These are phyloP conservation scores for Sycophila sp. DNA, from an alignment of 1,140 invertebrate species.

Conservation along the genomic window DNA sequence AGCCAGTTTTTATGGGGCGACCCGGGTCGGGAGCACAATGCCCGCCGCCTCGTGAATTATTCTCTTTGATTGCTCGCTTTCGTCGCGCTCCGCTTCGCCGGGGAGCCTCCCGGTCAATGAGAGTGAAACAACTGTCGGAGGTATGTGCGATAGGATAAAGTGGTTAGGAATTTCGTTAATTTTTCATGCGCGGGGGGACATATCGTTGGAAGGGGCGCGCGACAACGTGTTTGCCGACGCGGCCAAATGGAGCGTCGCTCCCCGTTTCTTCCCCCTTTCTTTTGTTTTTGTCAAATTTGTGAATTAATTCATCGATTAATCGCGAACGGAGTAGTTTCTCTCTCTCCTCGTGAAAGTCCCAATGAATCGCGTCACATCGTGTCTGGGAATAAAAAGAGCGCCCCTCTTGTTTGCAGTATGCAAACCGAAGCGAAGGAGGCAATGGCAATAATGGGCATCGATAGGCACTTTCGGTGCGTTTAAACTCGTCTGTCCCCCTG, in stretches of 20 bases:
- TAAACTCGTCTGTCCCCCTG: neutral
- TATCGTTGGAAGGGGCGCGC: neutral
- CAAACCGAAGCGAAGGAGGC: too few relatives aligned
- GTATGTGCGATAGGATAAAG: neutral
- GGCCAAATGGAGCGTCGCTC: neutral
- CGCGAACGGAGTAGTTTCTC: neutral
- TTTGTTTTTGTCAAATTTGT: neutral
- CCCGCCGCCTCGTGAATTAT: slow-evolving; percentile 59
- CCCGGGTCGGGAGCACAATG: slow-evolving; percentile 47
- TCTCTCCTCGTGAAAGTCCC: too few relatives aligned
- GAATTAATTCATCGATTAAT: neutral
- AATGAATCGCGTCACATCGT: too few relatives aligned
- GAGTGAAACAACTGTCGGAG: neutral
- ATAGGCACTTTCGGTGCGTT: too few relatives aligned
- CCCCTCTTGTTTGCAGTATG: too few relatives aligned
- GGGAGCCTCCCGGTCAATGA: neutral
- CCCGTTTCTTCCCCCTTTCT: neutral
- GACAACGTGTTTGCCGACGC: slow-evolving; percentile 1
- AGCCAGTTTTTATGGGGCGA: neutral
- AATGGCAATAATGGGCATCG: too few relatives aligned
- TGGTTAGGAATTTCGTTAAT: slow-evolving; percentile 13
- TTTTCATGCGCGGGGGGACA: neutral
- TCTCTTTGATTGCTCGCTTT: slow-evolving; percentile 62
- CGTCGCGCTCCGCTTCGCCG: slow-evolving; percentile 50
- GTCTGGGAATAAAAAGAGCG: too few relatives aligned